Evolutionary conservation across 2,888 invertebrate species (phyloP), one percentile per base, ranked within the genome.

Genomic region (Platycnemis pennipes): DNA sequence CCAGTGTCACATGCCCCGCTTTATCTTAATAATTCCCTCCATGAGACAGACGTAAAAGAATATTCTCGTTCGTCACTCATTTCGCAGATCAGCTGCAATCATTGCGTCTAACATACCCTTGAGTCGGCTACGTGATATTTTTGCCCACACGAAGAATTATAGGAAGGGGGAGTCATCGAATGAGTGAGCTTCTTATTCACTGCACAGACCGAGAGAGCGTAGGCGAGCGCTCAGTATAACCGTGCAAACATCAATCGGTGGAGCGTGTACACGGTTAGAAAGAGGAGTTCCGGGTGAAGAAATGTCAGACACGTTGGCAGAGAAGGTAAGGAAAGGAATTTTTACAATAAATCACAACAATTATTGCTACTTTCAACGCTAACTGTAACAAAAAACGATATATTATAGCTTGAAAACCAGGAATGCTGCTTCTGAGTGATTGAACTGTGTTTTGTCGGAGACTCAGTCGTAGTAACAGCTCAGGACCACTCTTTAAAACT

Each of bases 271-370:
- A 91, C 91, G 63, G 91, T 63, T 63, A 91, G 91, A 42, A n/a
- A n/a, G 89, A 56, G 63, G 44, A 26, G 42, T 63, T 44, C n/a
- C 49, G 88, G 53, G 53, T 63, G 63, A 42, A 91, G 91, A 91
- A 69, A 91, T 91, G 91, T 26, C 91, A 63, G 91, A 91, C 91
- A 91, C 91, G 91, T 63, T 91, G 63, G 91, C 45, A 69, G 63
- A 91, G 31, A 91, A 91, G 63, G 91, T 91, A 63, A 56, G 91
- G 42, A n/a, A 44, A 22, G 2, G 5, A 42, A 63, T 69, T 63
- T n/a, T 45, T 44, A 26, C 42, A 42, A 5, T 13, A 91, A n/a
- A n/a, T n/a, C n/a, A n/a, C n/a, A n/a, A n/a, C n/a, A n/a, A n/a
- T n/a, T n/a, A n/a, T n/a, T n/a, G n/a, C n/a, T n/a, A n/a, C n/a